Percentiles rank a stretch among this genome's conserved stretches.
phyloP scores from a whole-genome alignment of 2,888 invertebrate genomes.

The Eilema caniola region DNA sequence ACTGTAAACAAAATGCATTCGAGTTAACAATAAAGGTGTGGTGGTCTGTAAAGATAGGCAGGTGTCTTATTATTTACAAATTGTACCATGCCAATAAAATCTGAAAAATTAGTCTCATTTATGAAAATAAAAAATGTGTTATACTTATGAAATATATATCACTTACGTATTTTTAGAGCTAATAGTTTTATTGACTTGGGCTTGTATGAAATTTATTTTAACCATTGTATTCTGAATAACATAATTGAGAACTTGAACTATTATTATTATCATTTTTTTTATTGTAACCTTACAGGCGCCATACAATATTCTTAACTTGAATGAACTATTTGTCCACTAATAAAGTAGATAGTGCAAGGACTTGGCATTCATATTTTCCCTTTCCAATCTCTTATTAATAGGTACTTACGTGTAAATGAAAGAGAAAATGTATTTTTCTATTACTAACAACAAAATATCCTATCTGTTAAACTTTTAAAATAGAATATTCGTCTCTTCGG shows the following conservation, averaged over 20 bases:
- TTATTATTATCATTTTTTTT: neutral
- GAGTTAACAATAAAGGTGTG: neutral
- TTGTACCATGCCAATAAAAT: neutral
- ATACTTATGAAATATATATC: neutral
- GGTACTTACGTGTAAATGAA: slow-evolving; percentile 19
- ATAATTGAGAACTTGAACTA: no score
- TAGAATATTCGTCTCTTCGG: slow-evolving; percentile 78
- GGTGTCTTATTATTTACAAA: neutral
- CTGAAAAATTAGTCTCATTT: neutral
- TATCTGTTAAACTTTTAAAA: slow-evolving; percentile 68
- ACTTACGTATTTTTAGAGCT: neutral
- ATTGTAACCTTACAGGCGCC: neutral
- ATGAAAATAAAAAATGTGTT: neutral
- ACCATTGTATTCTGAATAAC: neutral
- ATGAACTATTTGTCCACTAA: neutral
- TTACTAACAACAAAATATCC: slow-evolving; percentile 30
- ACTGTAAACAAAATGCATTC: neutral
- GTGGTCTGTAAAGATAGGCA: neutral
- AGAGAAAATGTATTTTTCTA: slow-evolving; percentile 25
- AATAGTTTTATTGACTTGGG: neutral
- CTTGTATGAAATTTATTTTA: neutral
- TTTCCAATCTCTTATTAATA: slow-evolving; percentile 12
- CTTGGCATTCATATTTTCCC: slow-evolving; percentile 9
- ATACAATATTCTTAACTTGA: neutral
- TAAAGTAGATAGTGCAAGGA: slow-evolving; percentile 1